These are phyloP conservation scores for Halcyon senegalensis DNA, from an alignment of 2,113 vertebrate genomes.

Conservation along the genomic window DNA sequence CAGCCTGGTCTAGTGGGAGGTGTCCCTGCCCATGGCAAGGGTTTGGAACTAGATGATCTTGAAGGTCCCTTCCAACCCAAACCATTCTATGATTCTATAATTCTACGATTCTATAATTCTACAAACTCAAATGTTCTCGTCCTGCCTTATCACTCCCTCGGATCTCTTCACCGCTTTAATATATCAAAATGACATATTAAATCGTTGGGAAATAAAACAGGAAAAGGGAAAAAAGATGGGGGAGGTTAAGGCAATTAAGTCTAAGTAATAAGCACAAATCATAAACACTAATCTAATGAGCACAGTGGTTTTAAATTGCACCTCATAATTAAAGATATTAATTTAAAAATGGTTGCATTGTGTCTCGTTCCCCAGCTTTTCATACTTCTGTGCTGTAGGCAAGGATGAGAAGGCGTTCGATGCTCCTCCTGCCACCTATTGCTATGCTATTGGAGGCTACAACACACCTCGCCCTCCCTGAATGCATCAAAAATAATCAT, in stretches of 20 bases:
- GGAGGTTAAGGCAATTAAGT: neutral
- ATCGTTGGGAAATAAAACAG: neutral
- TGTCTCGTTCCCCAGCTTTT: neutral
- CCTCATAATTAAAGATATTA: neutral
- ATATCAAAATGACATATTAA: neutral
- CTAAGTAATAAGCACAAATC: neutral
- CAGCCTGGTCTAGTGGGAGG: too few species aligned
- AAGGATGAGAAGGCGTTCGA: too few species aligned
- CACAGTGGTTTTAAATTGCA: neutral
- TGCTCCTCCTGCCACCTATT: neutral
- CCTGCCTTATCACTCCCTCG: neutral
- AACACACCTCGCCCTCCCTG: neutral
- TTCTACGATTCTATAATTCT: too few species aligned
- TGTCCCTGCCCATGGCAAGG: too few species aligned
- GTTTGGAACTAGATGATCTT: too few species aligned
- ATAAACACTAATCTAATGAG: neutral
- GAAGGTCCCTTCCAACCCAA: too few species aligned
- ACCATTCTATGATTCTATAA: too few species aligned
- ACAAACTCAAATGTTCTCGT: accelerated
- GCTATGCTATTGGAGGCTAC: neutral
- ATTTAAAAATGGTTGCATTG: neutral
- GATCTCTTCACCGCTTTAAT: neutral
- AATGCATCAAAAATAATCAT: neutral
- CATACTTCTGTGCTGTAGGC: accelerated
- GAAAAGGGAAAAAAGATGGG: neutral